These are phyloP conservation scores for Zonitis immaculata DNA, from an alignment of 2,888 invertebrate genomes.

Conservation along the genomic window DNA sequence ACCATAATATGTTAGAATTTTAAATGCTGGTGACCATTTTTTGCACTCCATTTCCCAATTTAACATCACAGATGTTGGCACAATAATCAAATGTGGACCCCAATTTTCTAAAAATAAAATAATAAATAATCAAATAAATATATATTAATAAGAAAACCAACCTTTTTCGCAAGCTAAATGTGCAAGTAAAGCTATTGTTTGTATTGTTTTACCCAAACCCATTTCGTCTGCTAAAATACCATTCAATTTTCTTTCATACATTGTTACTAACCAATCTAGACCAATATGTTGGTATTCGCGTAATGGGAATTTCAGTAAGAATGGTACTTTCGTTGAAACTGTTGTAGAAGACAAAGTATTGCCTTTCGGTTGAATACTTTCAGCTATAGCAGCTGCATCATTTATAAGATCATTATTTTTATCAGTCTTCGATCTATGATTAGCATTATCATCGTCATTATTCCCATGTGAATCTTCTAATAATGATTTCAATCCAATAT, in stretches of 20 bases:
- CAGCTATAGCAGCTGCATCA: slow-evolving; percentile 89
- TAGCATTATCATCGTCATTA: slow-evolving; percentile 19
- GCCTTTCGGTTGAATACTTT: slow-evolving; percentile 96
- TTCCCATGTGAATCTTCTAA: slow-evolving; percentile 45
- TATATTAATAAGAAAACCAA: slow-evolving; percentile 25
- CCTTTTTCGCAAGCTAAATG: slow-evolving; percentile 88
- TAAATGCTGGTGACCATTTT: slow-evolving; percentile 99
- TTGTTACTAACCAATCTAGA: slow-evolving; percentile 93
- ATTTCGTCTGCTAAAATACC: slow-evolving; percentile 96
- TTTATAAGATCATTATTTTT: slow-evolving; percentile 72
- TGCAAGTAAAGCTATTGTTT: slow-evolving; percentile 90
- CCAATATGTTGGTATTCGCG: slow-evolving; percentile 98
- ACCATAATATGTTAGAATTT: slow-evolving; percentile 98
- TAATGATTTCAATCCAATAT: slow-evolving; percentile 53
- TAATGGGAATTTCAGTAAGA: slow-evolving; percentile 81
- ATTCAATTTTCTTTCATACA: slow-evolving; percentile 91
- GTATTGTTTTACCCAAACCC: slow-evolving; percentile 96
- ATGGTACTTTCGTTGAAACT: slow-evolving; percentile 90
- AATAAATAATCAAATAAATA: slow-evolving; percentile 2
- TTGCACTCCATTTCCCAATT: slow-evolving; percentile 99
- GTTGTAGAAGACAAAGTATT: slow-evolving; percentile 93
- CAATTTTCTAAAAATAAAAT: slow-evolving; percentile 61
- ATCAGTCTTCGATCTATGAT: slow-evolving; percentile 42
- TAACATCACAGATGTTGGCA: slow-evolving; percentile 98
- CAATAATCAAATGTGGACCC: slow-evolving; percentile 98